Percentiles rank a stretch among this genome's conserved stretches.
phyloP scores from a whole-genome alignment of 2,797 vertebrate genomes.

The Chaenodraco wilsoni region DNA sequence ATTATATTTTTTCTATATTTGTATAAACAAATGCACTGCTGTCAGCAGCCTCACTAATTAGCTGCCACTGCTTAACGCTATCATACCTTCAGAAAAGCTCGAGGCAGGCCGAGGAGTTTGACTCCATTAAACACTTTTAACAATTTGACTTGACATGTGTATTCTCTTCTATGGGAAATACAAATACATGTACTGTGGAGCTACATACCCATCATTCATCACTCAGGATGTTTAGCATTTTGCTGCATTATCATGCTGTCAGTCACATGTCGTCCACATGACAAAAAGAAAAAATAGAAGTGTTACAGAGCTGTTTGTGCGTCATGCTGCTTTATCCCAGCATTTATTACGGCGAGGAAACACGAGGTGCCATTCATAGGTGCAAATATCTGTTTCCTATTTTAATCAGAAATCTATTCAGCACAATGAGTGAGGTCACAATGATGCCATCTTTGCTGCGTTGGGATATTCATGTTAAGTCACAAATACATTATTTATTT shows the following conservation, averaged over 20 bases:
- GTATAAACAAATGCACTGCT: conserved; percentile 25
- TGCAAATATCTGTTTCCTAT: not conserved
- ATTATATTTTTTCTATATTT: conserved; percentile 21
- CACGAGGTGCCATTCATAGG: not conserved
- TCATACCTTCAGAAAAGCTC: conserved; percentile 34
- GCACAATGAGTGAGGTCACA: not conserved
- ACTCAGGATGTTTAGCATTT: conserved; percentile 14
- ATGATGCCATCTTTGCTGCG: not conserved
- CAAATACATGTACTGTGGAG: conserved; percentile 1
- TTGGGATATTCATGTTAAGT: too few relatives aligned
- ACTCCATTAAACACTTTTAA: conserved; percentile 22
- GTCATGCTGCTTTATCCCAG: not conserved
- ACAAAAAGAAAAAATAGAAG: not conserved
- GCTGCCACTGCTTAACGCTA: conserved; percentile 54
- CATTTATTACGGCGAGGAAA: not conserved
- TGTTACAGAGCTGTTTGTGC: not conserved
- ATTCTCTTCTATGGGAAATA: conserved; percentile 9
- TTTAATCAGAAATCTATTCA: conserved; percentile 1
- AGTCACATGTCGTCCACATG: conserved; percentile 6
- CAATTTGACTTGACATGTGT: conserved; percentile 13
- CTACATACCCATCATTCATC: not conserved
- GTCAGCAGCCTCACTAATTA: conserved; percentile 70
- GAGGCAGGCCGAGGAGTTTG: not conserved
- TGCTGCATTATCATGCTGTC: conserved; percentile 14
- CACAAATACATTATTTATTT: too few relatives aligned